A percentile compares a stretch with the other conserved stretches of the same genome.
Conservation (phyloP, 2,888 invertebrate species). For the Caenorhabditis macrosperma region DNA sequence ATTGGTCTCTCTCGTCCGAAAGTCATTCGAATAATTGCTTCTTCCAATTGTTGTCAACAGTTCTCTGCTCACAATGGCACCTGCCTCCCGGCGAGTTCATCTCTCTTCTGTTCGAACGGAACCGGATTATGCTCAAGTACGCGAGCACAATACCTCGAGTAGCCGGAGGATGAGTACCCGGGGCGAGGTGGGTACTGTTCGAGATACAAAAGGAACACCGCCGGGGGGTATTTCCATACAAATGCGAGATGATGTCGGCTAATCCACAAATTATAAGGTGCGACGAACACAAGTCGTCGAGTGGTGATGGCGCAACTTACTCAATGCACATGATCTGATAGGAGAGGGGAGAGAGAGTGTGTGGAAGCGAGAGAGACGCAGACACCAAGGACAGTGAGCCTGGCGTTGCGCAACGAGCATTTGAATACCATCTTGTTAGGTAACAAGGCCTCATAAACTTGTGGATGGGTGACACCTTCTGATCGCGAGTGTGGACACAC, state of each 20-base stretch:
- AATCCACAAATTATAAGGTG: constrained; percentile 62
- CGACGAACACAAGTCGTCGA: constrained; percentile 52
- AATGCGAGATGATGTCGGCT: constrained; percentile 53
- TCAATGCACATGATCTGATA: constrained; percentile 41
- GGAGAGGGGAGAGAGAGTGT: neutral
- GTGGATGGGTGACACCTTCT: constrained; percentile 37
- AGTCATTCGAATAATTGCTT: constrained; percentile 19
- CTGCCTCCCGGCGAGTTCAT: constrained; percentile 15
- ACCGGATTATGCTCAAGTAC: constrained; percentile 48
- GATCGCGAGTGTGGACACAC: constrained; percentile 13
- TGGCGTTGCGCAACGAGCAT: constrained; percentile 43
- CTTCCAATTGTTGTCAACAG: neutral
- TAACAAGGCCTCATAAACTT: constrained; percentile 36
- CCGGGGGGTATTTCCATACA: constrained; percentile 51
- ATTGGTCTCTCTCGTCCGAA: neutral
- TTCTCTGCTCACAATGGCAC: constrained; percentile 16
- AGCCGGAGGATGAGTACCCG: neutral
- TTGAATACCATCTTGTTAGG: constrained; percentile 45
- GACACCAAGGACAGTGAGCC: constrained; percentile 51
- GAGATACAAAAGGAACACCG: constrained; percentile 30
- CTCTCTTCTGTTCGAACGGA: neutral
- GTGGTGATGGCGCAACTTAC: constrained; percentile 49
- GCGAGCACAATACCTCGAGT: constrained; percentile 29
- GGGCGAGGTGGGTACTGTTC: neutral
- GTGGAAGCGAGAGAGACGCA: constrained; percentile 13